phyloP scores from a whole-genome alignment of 1,140 invertebrate genomes.

The Megalonaias nervosa region DNA sequence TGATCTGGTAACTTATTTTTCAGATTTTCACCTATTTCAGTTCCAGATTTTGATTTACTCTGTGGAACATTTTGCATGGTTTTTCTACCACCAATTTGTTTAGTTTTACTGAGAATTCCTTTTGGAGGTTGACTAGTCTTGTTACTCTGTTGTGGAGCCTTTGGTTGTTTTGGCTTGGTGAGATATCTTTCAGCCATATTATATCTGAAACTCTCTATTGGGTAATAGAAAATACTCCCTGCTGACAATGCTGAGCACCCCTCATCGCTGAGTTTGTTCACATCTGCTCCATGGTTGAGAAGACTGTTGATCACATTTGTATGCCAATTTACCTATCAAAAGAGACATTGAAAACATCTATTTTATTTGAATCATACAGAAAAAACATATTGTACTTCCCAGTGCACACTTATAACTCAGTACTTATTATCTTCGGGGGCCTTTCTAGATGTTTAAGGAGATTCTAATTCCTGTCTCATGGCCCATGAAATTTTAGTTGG shows the following conservation, averaged over 20 bases:
- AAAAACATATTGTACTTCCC: no score
- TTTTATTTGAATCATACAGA: background rate
- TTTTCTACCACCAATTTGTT: constrained; percentile 4
- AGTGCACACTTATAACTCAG: no score
- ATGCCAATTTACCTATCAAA: constrained; percentile 65
- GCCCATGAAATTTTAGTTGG: no score
- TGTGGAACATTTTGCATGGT: constrained; percentile 9
- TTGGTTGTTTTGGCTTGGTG: constrained; percentile 43
- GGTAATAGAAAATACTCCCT: constrained; percentile 68
- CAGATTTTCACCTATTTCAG: background rate
- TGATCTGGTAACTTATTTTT: constrained; percentile 30
- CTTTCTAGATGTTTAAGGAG: no score
- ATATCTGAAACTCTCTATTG: constrained; percentile 61
- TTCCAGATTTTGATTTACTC: constrained; percentile 10
- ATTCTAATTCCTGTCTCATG: no score
- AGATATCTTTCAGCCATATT: constrained; percentile 67
- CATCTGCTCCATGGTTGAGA: constrained; percentile 68
- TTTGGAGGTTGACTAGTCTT: constrained; percentile 3
- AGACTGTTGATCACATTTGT: constrained; percentile 65
- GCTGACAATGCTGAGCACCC: constrained; percentile 68
- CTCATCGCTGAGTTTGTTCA: constrained; percentile 70
- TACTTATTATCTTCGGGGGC: no score
- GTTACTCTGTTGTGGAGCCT: constrained; percentile 31
- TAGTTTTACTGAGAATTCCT: background rate
- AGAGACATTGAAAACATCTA: constrained; percentile 3